Base-by-base conservation (phyloP, 2,888 invertebrate genomes). In the Nudaria mundana region DNA sequence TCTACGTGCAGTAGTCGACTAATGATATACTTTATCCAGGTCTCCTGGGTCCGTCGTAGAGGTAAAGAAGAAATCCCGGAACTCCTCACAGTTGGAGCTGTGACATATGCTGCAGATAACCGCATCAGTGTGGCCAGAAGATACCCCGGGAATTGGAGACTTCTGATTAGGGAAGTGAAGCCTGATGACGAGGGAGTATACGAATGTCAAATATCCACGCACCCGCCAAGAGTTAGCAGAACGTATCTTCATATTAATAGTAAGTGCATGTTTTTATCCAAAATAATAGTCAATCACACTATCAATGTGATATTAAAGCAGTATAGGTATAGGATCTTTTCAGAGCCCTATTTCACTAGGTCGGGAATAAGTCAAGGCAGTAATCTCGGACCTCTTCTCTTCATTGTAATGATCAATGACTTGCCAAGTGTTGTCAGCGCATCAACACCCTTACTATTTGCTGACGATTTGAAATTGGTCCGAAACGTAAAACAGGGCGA, bases 141-240 rank as follows among this genome's bases (percentile, higher is more conserved):
- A 28, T 91, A 92, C 67, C 90, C 92, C 46, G 91, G 92, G 11
- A 92, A 92, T 70, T 92, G 92, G 92, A 87, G 85, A 40, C 82
- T 92, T 8, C 90, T 91, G 52, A 91, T 93, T 64, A 91, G 91
- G 72, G 90, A 91, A 44, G 92, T 93, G 26, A 92, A 91, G 52
- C 91, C 91, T 30, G 91, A 91, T 38, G 93, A 93, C 63, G 92
- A 91, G 32, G 93, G 93, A 5, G 78, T 92, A 22, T 93, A 93
- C 75, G 92, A 93, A 72, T 93, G 93, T 66, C 93, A 93, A 87
- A 91, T 93, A 63, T 93, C 93, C 14, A 93, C 93, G 1, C 92
- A 93, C 71, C 93, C 93, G 2, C 93, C 93, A 10, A 90, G 91
- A 63, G 92, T 93, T 73, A 92, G 93, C 75, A 86, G 91, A 63